Conservation (phyloP, 2,113 vertebrate species). For the Semnornis frantzii region DNA sequence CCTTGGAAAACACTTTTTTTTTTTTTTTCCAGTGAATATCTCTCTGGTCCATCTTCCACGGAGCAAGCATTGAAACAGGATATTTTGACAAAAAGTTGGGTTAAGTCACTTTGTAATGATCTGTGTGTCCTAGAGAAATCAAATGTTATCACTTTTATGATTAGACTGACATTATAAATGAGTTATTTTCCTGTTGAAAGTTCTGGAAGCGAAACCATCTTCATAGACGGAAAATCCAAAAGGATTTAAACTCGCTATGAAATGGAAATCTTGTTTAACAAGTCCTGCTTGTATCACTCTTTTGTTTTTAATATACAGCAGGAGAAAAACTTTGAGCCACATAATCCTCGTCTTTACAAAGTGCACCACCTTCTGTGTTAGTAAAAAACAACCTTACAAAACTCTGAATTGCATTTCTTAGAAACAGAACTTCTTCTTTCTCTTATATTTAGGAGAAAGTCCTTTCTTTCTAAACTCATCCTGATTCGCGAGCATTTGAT, state of each 20-base stretch:
- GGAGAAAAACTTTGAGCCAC: not conserved
- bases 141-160: not conserved
- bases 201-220: not conserved
- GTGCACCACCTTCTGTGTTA: not conserved
- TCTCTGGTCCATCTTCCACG: not conserved
- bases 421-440: not conserved
- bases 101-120: not conserved
- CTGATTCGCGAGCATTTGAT: not conserved
- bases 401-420: not conserved
- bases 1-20: no score
- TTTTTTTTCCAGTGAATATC: not conserved
- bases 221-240: not conserved
- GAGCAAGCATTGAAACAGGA: not conserved
- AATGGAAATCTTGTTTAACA: not conserved
- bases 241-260: not conserved
- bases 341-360: not conserved
- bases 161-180: fast-evolving
- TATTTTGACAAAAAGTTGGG: not conserved
- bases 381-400: no score
- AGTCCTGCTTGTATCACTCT: not conserved
- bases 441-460: not conserved
- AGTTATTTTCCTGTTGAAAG: not conserved
- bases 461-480: not conserved
- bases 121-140: not conserved
- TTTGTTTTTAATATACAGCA: not conserved